phyloP scores from a whole-genome alignment of 2,113 vertebrate genomes.

The Rhineura floridana region DNA sequence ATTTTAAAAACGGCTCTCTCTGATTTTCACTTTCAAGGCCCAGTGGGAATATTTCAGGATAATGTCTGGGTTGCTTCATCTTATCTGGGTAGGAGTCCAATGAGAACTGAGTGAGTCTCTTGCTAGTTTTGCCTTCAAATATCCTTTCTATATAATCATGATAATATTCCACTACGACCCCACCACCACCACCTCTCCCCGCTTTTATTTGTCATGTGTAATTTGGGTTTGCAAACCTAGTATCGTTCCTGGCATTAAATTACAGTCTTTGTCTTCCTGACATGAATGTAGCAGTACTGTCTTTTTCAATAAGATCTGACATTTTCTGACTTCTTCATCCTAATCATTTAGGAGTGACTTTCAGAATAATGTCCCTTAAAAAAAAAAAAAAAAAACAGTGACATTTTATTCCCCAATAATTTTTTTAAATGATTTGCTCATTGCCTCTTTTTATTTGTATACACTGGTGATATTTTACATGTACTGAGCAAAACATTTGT shows the following conservation, averaged over 20 bases:
- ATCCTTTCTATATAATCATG: not conserved
- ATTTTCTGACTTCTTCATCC: conserved; percentile 47
- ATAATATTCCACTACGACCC: no score
- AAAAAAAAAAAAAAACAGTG: conserved; percentile 33
- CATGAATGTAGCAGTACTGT: conserved; percentile 39
- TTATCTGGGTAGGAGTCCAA: not conserved
- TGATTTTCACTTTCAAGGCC: not conserved
- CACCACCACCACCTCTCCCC: not conserved
- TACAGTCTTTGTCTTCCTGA: conserved; percentile 42
- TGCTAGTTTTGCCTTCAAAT: not conserved
- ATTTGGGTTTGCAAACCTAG: conserved; percentile 38
- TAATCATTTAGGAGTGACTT: conserved; percentile 26
- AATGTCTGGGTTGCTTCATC: not conserved
- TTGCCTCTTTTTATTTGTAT: conserved; percentile 38
- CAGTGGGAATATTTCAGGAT: not conserved
- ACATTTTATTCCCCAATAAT: conserved; percentile 35
- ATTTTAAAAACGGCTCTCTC: no score
- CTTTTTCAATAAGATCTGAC: conserved; percentile 27
- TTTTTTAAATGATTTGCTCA: conserved; percentile 42
- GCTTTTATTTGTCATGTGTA: conserved; percentile 31
- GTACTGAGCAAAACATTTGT: not conserved
- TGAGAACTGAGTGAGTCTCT: not conserved
- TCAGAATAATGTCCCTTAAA: conserved; percentile 45
- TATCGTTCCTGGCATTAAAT: conserved; percentile 44
- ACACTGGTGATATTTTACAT: conserved; percentile 23